Base-by-base conservation (phyloP, 2,888 invertebrate species). In the Poecilobothrus nobilitatus region DNA sequence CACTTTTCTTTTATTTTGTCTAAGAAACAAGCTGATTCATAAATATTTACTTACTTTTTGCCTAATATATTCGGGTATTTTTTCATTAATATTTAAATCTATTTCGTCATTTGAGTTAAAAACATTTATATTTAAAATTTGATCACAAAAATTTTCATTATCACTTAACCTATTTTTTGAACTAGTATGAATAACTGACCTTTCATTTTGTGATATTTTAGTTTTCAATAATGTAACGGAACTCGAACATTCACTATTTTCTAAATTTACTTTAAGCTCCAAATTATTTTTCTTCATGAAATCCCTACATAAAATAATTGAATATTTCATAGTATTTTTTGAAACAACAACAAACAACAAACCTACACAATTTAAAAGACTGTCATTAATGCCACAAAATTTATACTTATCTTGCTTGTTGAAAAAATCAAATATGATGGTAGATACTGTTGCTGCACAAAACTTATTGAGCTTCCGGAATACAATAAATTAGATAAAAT, bases 321-420 rank as follows among this genome's bases (percentile, higher is more conserved):
- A n/a, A n/a, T n/a, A n/a, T n/a, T n/a, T n/a, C n/a, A n/a, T n/a
- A n/a, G n/a, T n/a, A n/a, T n/a, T n/a, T n/a, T n/a, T n/a, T n/a
- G 27, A 27, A 27, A 27, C 3, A 27, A 27, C 27, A 27, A 18
- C 67, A 53, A 70, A 61, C 37, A 67, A 65, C 62, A 53, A 66
- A 66, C 72, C 70, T 53, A 68, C 53, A 1, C 70, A 37, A 21
- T 67, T 21, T 8, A 71, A 62, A 12, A 65, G 68, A 37, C 72
- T 71, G 21, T 67, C 68, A 62, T 71, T 71, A 12, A 71, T 66
- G 18, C 70, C 72, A 70, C 63, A 69, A 62, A 70, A 71, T 20
- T 68, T 69, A 15, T 66, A 37, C 33, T 68, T 70, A 18, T 71
- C 68, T 18, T 12, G 27, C 69, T 63, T 61, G 53, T 63, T 22